Base-by-base conservation (phyloP, 2,797 vertebrate species). In the Lagocephalus sceleratus region DNA sequence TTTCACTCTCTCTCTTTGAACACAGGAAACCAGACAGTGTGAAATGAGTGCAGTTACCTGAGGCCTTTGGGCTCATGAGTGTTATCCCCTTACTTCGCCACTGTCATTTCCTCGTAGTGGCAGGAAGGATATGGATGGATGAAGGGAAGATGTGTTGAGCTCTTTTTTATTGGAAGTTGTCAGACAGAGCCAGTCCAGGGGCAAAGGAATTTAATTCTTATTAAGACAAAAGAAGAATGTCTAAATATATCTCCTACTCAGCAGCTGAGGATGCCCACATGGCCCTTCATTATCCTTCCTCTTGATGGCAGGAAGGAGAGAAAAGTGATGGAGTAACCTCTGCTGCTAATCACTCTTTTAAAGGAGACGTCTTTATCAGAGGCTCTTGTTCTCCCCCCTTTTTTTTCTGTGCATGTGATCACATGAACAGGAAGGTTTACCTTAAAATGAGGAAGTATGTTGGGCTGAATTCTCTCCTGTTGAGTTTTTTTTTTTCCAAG, bases 251-350 rank as follows among this genome's bases (percentile, higher is more conserved):
- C 79, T 87, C 53, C 41, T 48, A 54, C 66, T 69, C 47, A 64
- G 70, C 63, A 68, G 73, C 75, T 79, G 63, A 51, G 70, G 63
- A 81, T 56, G 69, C 68, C 57, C 68, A 66, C 49, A 55, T 78
- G 73, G 52, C 75, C 60, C 70, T 69, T 88, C 82, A 85, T 88
- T 87, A 87, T 79, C 76, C 71, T 63, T 49, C 25, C 72, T 63
- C 79, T 76, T 81, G 79, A 84, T 79, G 75, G 84, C 79, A 63
- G 75, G 53, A 54, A 68, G 84, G 69, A 86, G 78, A 83, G 82
- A 82, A 81, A 79, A 84, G 81, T 88, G 87, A 90, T 90, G 82
- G 81, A 84, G 79, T 85, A 80, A 81, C 84, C 78, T 84, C 81
- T 73, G 57, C 54, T 50, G 63, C 79, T 87, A 88, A 88, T 89